Percentiles rank a stretch among this genome's conserved stretches.
These are phyloP conservation scores for Rhipidura dahli DNA, from an alignment of 2,113 vertebrate species.

Conservation along the genomic window DNA sequence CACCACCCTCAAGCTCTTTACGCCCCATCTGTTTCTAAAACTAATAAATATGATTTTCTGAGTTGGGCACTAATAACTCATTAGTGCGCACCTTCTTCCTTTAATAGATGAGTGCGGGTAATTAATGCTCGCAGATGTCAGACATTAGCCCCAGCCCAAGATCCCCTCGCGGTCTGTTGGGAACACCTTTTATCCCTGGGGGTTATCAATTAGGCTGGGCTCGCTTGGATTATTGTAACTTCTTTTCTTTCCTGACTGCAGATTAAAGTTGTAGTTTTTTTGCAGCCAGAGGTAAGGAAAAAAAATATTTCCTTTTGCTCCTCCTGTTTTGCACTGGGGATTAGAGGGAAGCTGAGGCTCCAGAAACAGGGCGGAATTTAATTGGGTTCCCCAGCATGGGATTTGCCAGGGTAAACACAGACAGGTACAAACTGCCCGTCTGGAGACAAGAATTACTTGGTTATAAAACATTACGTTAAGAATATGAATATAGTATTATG, in stretches of 20 bases:
- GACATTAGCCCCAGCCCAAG: neutral
- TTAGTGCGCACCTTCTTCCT: neutral
- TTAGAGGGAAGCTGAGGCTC: neutral
- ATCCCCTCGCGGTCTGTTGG: neutral
- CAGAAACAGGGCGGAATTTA: neutral
- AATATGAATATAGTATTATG: neutral
- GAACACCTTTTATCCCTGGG: neutral
- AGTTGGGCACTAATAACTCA: too few relatives aligned
- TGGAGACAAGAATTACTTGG: neutral
- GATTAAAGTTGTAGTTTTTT: neutral
- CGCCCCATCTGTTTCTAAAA: conserved; percentile 22
- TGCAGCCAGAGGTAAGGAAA: neutral
- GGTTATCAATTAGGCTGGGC: neutral
- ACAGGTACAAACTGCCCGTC: neutral
- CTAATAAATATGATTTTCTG: conserved; percentile 6
- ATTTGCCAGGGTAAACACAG: neutral
- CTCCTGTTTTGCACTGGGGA: neutral
- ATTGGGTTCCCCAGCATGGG: neutral
- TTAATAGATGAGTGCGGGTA: neutral
- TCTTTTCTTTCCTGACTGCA: neutral
- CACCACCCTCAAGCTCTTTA: neutral
- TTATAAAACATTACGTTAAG: neutral
- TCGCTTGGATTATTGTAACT: neutral
- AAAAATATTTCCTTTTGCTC: neutral
- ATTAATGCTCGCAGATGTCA: conserved; percentile 26